Evolutionary conservation across 2,113 vertebrate species (phyloP).

Genomic region (Sinocyclocheilus anshuiensis): DNA sequence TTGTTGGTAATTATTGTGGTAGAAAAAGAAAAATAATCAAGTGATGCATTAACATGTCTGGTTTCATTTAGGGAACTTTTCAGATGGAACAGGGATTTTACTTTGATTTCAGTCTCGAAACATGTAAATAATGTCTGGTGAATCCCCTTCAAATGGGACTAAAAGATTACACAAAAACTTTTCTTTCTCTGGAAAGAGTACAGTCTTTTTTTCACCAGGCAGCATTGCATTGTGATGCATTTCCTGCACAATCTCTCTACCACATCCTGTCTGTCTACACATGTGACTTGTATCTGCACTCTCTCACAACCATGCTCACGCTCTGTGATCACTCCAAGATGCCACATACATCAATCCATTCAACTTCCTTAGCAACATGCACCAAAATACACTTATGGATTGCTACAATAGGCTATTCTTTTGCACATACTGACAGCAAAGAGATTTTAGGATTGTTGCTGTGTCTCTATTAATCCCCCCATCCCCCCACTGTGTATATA

Average conservation of each 20-base stretch:
- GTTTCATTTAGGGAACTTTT: constrained; percentile 9
- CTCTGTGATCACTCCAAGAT: not conserved
- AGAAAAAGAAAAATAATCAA: not conserved
- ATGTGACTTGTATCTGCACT: constrained; percentile 40
- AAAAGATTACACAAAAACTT: not conserved
- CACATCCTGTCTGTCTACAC: constrained; percentile 65
- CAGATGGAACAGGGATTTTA: not conserved
- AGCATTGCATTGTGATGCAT: constrained; percentile 53
- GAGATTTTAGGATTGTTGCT: no score
- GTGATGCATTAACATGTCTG: not conserved
- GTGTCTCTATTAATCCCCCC: no score
- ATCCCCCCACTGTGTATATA: not conserved
- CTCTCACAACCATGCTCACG: not conserved
- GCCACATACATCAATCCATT: not conserved
- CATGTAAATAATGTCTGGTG: not conserved
- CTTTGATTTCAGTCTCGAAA: constrained; percentile 15
- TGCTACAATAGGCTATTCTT: no score
- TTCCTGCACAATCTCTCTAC: constrained; percentile 60
- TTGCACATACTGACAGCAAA: no score
- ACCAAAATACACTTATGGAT: not conserved
- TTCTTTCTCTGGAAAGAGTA: constrained; percentile 34
- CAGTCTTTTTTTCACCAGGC: constrained; percentile 22
- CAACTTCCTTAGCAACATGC: not conserved
- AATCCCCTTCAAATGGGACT: constrained; percentile 25
- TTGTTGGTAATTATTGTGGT: not conserved